Percentiles rank a stretch among this genome's conserved stretches.
phyloP scores from a whole-genome alignment of 1,140 invertebrate genomes.

The Acromyrmex charruanus region DNA sequence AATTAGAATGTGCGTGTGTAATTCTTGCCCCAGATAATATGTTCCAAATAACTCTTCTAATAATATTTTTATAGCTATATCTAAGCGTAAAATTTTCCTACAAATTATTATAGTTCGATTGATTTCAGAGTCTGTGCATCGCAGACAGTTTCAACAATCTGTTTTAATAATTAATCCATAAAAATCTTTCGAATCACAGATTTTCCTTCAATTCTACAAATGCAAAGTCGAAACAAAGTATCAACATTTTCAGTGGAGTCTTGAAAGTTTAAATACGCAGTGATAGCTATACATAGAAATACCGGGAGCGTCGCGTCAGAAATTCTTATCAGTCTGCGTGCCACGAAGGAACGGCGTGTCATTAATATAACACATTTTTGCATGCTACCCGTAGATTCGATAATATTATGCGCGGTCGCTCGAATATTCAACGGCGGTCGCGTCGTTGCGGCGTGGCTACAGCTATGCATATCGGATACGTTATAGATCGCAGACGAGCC shows the following conservation, averaged over 20 bases:
- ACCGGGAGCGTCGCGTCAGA: neutral
- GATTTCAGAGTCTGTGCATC: neutral
- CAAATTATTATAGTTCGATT: neutral
- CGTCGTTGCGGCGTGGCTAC: slow-evolving; percentile 34
- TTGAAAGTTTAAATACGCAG: slow-evolving; percentile 10
- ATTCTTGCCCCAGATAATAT: neutral
- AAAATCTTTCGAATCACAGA: neutral
- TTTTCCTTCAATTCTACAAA: neutral
- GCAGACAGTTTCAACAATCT: neutral
- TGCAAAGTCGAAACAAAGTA: neutral
- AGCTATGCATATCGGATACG: slow-evolving; percentile 61
- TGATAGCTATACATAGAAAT: neutral
- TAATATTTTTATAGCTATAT: neutral
- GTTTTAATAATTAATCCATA: neutral
- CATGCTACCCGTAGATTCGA: slow-evolving; percentile 40
- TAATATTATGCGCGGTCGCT: slow-evolving; percentile 51
- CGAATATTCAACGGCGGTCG: slow-evolving; percentile 62
- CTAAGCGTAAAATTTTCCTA: neutral
- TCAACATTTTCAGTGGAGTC: neutral
- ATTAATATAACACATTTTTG: slow-evolving; percentile 62
- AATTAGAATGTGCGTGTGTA: neutral
- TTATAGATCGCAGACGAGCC: slow-evolving; percentile 64
- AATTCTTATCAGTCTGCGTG: neutral
- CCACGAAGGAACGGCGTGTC: neutral
- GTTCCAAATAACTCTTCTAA: neutral